phyloP scores from a whole-genome alignment of 2,888 invertebrate genomes.

The Enchytraeus crypticus region DNA sequence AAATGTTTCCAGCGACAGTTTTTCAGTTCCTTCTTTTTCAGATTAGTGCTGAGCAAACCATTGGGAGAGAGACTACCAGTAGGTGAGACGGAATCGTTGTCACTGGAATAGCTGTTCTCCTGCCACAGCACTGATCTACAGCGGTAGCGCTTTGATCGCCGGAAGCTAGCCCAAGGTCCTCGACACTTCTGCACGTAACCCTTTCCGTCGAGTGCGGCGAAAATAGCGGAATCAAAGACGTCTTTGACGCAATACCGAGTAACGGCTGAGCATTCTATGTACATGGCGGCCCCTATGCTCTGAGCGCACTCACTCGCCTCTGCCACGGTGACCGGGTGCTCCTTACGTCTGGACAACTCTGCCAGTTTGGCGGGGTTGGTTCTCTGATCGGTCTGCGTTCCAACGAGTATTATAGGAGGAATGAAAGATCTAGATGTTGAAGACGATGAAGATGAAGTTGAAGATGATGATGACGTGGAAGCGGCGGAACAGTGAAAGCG shows the following conservation, averaged over 20 bases:
- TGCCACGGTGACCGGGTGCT: neutral
- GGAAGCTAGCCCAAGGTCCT: neutral
- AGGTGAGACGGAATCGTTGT: no score
- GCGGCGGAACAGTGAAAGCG: slow-evolving; percentile 45
- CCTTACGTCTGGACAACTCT: neutral
- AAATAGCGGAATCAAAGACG: slow-evolving; percentile 81
- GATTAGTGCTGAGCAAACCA: no score
- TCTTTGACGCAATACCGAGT: neutral
- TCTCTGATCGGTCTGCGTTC: slow-evolving; percentile 41
- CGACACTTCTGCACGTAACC: slow-evolving; percentile 4
- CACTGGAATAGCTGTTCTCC: no score
- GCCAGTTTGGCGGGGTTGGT: neutral
- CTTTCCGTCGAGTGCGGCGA: slow-evolving; percentile 49
- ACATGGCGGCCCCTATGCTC: neutral
- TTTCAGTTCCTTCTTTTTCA: no score
- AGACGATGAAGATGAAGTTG: no score
- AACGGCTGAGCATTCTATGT: slow-evolving; percentile 2
- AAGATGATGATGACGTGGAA: neutral
- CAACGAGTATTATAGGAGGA: slow-evolving; percentile 59
- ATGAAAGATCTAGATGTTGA: no score
- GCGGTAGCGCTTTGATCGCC: neutral
- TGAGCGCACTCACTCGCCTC: neutral
- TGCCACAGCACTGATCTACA: slow-evolving; percentile 3
- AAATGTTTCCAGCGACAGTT: no score
- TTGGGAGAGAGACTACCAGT: no score